phyloP scores from a whole-genome alignment of 2,888 invertebrate species.

The Drosophila peninsularis region DNA sequence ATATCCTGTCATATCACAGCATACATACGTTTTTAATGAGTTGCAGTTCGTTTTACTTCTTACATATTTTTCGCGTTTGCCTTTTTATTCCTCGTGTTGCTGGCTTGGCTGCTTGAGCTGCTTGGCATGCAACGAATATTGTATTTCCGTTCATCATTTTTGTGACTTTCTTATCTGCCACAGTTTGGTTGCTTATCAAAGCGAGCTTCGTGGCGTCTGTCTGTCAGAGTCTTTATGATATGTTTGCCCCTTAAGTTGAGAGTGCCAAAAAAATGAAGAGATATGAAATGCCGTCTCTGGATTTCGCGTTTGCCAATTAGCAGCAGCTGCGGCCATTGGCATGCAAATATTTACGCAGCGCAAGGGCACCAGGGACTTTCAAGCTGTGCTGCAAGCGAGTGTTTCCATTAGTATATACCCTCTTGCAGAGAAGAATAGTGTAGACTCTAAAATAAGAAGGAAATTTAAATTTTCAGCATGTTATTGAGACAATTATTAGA shows the following conservation, averaged over 20 bases:
- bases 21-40: conserved; percentile 69
- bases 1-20: conserved; percentile 32
- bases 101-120: background rate
- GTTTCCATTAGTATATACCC: conserved; percentile 3
- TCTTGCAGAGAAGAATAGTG: background rate
- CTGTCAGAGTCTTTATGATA: conserved; percentile 71
- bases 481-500: background rate
- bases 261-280: conserved; percentile 48
- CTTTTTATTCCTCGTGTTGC: background rate
- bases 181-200: conserved; percentile 63
- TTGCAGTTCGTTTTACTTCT: conserved; percentile 37
- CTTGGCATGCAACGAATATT: conserved; percentile 26
- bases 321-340: conserved; percentile 50
- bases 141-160: conserved; percentile 64
- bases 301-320: conserved; percentile 60
- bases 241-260: conserved; percentile 45
- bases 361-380: conserved; percentile 16
- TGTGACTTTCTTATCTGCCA: conserved; percentile 45
- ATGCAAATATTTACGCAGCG: conserved; percentile 45
- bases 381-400: conserved; percentile 36
- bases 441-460: background rate
- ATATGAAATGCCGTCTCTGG: conserved; percentile 32
- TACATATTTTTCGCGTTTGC: background rate
- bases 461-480: background rate
- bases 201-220: conserved; percentile 51